A percentile compares a stretch with the other conserved stretches of the same genome.
phyloP scores from a whole-genome alignment of 2,113 vertebrate genomes.

The Dromiciops gliroides region DNA sequence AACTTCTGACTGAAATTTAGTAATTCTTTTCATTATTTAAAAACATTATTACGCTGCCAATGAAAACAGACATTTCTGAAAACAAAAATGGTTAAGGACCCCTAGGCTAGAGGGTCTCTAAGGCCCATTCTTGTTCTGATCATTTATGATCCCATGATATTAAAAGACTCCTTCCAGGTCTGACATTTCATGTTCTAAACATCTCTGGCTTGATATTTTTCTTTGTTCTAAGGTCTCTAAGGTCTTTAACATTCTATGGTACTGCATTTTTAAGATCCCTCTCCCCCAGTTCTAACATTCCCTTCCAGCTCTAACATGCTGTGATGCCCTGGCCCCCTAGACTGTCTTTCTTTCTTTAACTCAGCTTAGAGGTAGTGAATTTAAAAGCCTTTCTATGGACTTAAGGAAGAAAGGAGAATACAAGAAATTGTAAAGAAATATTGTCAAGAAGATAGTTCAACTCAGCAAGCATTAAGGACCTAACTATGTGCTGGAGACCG shows the following conservation, averaged over 20 bases:
- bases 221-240: neutral
- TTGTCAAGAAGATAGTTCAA: neutral
- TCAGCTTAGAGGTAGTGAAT: neutral
- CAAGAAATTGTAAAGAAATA: neutral
- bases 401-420: neutral
- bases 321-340: accelerated
- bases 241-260: neutral
- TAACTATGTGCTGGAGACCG: neutral
- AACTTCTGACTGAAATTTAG: neutral
- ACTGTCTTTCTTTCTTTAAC: neutral
- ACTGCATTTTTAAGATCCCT: neutral
- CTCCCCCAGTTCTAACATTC: neutral
- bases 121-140: neutral
- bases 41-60: neutral
- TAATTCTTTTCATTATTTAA: neutral
- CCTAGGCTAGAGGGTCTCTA: neutral
- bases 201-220: neutral
- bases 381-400: neutral
- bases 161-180: neutral
- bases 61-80: neutral
- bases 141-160: neutral
- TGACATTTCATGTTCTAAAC: neutral
- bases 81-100: neutral
- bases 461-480: neutral
- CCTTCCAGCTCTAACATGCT: neutral